Base-by-base conservation (phyloP, 2,113 vertebrate species). In the Upupa epops region DNA sequence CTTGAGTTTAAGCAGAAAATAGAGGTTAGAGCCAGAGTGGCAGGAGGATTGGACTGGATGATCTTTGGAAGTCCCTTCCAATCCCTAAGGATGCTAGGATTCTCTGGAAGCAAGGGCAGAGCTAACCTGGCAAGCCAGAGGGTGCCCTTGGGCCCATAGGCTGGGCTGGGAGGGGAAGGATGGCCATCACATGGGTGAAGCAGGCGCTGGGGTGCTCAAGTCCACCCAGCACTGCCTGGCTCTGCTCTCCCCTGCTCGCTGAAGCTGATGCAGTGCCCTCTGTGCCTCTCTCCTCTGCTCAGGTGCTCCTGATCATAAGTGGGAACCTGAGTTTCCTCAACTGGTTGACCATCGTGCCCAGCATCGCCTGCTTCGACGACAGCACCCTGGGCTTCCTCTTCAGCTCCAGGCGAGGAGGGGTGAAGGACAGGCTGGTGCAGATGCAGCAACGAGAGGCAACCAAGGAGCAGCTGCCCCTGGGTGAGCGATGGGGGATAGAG, bases 251-350 rank as follows among this genome's bases (percentile, higher is more conserved):
- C 5, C 5, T 3, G 11, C 54, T 17, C 17, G 0, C 22, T 69
- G 3, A 3, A 6, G 28, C 9, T 36, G 24, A 29, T 12, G 15
- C 48, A n/a, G 17, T 15, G 1, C 24, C 11, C 5, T 45, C 42
- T 55, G 5, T 31, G 55, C 17, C 46, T 16, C 52, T 66, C 46
- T 81, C 11, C 18, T 59, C 66, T 17, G 0, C 21, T 4, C 26
- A 99, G 99, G 97, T 97, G 31, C 93, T 97, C 36, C 97, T 99
- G 71, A 98, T 99, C 55, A 3, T 98, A 9, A 99, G 99, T 3
- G 99, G 99, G 42, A 99, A 99, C 97, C 98, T 99, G 92, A 99
- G 99, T 90, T 99, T 99, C 96, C 98, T 99, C 11, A 99, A 99
- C 98, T 99, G 99, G 99, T 97, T 99, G 49, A 99, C 99, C 94